phyloP scores from a whole-genome alignment of 2,797 vertebrate genomes.

The Nyctalus aviator region DNA sequence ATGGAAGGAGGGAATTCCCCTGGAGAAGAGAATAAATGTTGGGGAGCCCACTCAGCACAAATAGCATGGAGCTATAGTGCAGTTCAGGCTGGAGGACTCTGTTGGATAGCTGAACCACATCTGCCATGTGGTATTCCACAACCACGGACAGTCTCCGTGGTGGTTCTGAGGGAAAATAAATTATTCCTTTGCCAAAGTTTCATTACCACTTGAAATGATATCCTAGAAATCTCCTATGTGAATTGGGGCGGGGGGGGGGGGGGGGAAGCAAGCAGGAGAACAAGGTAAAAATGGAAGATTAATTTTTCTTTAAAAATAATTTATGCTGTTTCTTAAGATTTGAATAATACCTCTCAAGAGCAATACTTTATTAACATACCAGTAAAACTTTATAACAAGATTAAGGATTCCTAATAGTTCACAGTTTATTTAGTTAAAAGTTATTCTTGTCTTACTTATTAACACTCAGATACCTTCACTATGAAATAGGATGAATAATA shows the following conservation, averaged over 20 bases:
- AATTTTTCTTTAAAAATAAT: constrained; percentile 51
- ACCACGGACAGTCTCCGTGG: not conserved
- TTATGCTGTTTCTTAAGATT: not conserved
- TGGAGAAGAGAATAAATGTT: constrained; percentile 15
- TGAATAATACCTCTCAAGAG: not conserved
- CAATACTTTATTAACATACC: not conserved
- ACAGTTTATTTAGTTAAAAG: not conserved
- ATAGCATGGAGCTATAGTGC: not conserved
- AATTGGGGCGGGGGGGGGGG: not conserved
- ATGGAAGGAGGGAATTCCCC: not conserved
- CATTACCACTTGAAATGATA: constrained; percentile 65
- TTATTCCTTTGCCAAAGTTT: constrained; percentile 26
- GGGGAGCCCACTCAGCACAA: not conserved
- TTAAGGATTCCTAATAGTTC: not conserved
- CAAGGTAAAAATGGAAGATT: not conserved
- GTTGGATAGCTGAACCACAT: not conserved
- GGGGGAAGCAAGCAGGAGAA: not conserved
- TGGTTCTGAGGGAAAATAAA: constrained; percentile 50
- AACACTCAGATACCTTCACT: not conserved
- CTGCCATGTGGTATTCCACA: constrained; percentile 40
- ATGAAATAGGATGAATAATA: not conserved
- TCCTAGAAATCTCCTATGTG: constrained; percentile 19
- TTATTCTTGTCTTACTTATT: not conserved
- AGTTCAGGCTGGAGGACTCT: constrained; percentile 15
- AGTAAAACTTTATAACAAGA: not conserved